Evolutionary conservation across 2,797 vertebrate genomes (phyloP).

Genomic region (Balearica regulorum): DNA sequence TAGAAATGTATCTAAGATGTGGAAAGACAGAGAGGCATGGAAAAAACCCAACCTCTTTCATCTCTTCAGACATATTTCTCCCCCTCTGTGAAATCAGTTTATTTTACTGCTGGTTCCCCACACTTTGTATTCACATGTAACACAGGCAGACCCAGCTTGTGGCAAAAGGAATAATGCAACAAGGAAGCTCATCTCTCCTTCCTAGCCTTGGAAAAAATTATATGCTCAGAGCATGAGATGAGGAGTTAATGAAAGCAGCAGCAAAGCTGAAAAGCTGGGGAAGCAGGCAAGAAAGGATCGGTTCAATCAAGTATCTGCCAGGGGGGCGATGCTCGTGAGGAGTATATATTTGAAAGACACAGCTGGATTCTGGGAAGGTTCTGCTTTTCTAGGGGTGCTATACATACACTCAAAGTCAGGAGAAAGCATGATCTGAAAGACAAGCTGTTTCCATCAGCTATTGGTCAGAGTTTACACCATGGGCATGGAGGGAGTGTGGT

Average conservation of each 20-base stretch:
- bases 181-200: not conserved
- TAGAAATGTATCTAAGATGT: not conserved
- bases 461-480: not conserved
- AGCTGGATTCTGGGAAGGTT: not conserved
- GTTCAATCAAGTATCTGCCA: not conserved
- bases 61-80: not conserved
- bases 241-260: not conserved
- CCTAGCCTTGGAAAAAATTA: not conserved
- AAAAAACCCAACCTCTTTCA: rapidly evolving
- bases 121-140: not conserved
- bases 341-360: not conserved
- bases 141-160: not conserved
- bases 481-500: not conserved
- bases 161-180: not conserved
- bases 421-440: not conserved
- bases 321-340: not conserved
- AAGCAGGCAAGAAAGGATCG: not conserved
- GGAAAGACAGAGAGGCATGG: not conserved
- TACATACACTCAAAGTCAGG: not conserved
- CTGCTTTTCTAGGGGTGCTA: not conserved
- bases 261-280: not conserved
- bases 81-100: not conserved
- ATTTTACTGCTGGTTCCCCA: not conserved
- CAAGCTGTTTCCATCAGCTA: not conserved
- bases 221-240: rapidly evolving